Base-by-base conservation (phyloP, 2,888 invertebrate genomes). In the Andrena haemorrhoa region DNA sequence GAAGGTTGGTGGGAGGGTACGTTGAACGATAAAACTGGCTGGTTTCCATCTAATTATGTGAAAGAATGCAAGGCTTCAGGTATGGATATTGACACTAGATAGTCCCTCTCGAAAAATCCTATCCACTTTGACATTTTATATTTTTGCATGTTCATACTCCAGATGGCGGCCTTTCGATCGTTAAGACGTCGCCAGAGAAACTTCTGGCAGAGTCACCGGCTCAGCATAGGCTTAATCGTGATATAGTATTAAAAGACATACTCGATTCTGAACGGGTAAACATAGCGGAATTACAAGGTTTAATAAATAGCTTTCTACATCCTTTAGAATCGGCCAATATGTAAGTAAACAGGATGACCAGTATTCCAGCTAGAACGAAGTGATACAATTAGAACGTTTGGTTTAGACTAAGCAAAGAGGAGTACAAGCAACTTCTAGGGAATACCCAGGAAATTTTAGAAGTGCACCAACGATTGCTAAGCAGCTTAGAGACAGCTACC, bases 1-100 rank as follows among this genome's bases (percentile, higher is more conserved):
- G 99, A 99, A 73, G 99, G 99, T 60, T 99, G 99, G 99, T 99
- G 99, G 99, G 99, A 99, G 95, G 99, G 99, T 16, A 99, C 99
- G 8, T 95, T 99, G 66, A 96, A 97, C 82, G 98, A 98, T 89
- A 98, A 97, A 93, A 99, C 99, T 84, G 99, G 99, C 91, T 99
- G 99, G 99, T 99, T 99, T 95, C 99, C 99, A 83, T 98, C 98
- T 92, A 99, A 99, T 95, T 99, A 99, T 95, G 98, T 98, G 82
- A 97, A 97, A 92, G 98, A 98, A 94, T 96, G 96, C 93, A 97
- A 97, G 95, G 95, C 96, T 95, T 93, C 84, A 75, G 87, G 87
- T 88, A 83, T 3, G 2, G n/a, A n/a, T 8, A 6, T 2, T 16
- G 16, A 0, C 26, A 47, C 0, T 8, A 58, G 61, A 2, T 61